These are phyloP conservation scores for Mythimna vitellina DNA, from an alignment of 2,888 invertebrate species.

Conservation along the genomic window DNA sequence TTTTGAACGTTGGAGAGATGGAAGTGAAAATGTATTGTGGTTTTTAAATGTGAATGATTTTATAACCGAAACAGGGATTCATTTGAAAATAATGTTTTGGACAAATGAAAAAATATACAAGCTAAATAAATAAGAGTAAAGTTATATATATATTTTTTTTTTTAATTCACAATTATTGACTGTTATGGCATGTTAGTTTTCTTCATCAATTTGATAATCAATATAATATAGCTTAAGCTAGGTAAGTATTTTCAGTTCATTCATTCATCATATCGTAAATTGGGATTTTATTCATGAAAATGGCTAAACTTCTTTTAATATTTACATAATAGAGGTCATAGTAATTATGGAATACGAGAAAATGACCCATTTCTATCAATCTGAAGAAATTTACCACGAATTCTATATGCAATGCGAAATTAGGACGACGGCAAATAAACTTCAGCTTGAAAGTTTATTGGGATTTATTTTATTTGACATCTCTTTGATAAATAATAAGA, in stretches of 20 bases:
- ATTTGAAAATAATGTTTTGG: neutral
- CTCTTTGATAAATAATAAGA: constrained; percentile 30
- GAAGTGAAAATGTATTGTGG: constrained; percentile 7
- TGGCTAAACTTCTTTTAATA: neutral
- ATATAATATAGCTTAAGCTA: neutral
- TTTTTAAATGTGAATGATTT: constrained; percentile 31
- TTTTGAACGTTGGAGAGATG: neutral
- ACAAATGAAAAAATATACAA: no score
- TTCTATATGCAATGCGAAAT: constrained; percentile 51
- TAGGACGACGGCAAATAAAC: constrained; percentile 33
- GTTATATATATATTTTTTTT: no score
- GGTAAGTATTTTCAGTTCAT: neutral
- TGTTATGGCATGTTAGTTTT: no score
- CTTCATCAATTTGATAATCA: no score
- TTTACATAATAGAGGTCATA: neutral
- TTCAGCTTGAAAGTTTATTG: constrained; percentile 23
- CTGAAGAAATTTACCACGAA: constrained; percentile 58
- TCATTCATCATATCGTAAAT: neutral
- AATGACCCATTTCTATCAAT: constrained; percentile 68
- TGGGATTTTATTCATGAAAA: neutral
- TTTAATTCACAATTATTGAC: no score
- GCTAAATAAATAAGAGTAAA: no score
- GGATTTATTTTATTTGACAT: constrained; percentile 35
- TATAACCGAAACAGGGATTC: neutral
- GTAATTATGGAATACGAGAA: constrained; percentile 23